phyloP scores from a whole-genome alignment of 2,113 vertebrate genomes.

The Origma solitaria region DNA sequence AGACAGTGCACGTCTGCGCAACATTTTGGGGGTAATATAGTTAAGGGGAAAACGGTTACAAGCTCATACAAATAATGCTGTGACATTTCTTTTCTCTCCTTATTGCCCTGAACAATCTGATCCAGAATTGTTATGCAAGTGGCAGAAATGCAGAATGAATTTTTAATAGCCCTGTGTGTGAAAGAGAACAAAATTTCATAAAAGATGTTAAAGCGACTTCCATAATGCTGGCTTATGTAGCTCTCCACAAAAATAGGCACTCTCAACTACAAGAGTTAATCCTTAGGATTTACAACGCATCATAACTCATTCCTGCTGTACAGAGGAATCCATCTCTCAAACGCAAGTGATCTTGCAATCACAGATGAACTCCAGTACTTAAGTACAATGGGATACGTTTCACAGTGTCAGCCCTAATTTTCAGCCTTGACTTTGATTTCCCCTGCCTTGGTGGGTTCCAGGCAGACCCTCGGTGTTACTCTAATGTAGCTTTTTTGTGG shows the following conservation, averaged over 20 bases:
- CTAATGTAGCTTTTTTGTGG: conserved; percentile 57
- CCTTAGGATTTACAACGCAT: conserved; percentile 7
- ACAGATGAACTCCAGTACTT: conserved; percentile 22
- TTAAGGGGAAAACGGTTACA: not conserved
- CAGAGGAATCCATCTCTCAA: not conserved
- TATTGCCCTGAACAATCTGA: conserved; percentile 14
- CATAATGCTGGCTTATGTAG: not conserved
- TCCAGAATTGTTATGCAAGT: conserved; percentile 18
- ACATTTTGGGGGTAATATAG: accelerated
- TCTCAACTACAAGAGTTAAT: conserved; percentile 7
- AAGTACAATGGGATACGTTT: conserved; percentile 43
- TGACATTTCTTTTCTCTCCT: not conserved
- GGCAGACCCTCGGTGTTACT: conserved; percentile 20
- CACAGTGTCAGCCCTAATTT: conserved; percentile 52
- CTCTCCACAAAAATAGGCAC: conserved; percentile 21
- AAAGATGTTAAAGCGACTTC: conserved; percentile 30
- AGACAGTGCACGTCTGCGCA: not conserved
- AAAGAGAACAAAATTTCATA: conserved; percentile 43
- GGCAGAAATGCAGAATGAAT: conserved; percentile 13
- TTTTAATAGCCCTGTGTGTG: conserved; percentile 5
- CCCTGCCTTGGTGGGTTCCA: not conserved
- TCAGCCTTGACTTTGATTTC: conserved; percentile 53
- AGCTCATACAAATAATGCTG: not conserved
- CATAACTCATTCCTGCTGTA: conserved; percentile 15
- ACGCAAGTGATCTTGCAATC: conserved; percentile 1